Base-by-base conservation (phyloP, 2,113 vertebrate genomes). In the Pterocles burchelli region DNA sequence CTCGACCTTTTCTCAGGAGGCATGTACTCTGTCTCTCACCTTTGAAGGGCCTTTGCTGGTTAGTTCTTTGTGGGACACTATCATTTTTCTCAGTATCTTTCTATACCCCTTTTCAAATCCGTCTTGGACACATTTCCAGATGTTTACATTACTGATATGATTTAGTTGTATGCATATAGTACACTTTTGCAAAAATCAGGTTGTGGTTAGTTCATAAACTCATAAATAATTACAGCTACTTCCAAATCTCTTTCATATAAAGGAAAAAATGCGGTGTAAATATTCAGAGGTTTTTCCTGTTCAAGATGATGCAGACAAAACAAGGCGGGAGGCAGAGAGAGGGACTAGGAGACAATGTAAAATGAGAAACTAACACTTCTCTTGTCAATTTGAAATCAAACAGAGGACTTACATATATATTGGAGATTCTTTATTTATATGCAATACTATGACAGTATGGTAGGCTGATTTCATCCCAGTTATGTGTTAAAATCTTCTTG, bases 141-240 rank as follows among this genome's bases (percentile, higher is more conserved):
- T 89, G 26, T 74, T 94, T 89, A 21, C 33, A 20, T 62, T 83
- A 59, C 43, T 51, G 54, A 26, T 66, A 29, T 10, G 11, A 62
- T 74, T 45, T 33, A 33, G 10, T 34, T 34, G 10, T 74, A 59
- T 68, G 45, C 10, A 31, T 66, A 29, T 48, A 71, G 70, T 67
- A 45, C 18, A 26, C 46, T 89, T 89, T 86, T 4, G 4, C 29
- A 78, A 81, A 96, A 94, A 51, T 88, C 26, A 65, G 5, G 15
- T 93, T 28, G 1, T 71, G 19, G 33, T 62, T 91, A 48, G 65
- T 89, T 94, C 7, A 17, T 75, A 82, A 94, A 62, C 43, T 89
- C 52, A 55, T 95, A 71, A 92, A 93, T 94, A 84, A 89, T 91
- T 85, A 72, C 57, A 72, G 20, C 43, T 78, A 93, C 61, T 63